These are phyloP conservation scores for Aplysina aerophoba DNA, from an alignment of 37 sponge, comb jelly and placozoan species.

Conservation along the genomic window DNA sequence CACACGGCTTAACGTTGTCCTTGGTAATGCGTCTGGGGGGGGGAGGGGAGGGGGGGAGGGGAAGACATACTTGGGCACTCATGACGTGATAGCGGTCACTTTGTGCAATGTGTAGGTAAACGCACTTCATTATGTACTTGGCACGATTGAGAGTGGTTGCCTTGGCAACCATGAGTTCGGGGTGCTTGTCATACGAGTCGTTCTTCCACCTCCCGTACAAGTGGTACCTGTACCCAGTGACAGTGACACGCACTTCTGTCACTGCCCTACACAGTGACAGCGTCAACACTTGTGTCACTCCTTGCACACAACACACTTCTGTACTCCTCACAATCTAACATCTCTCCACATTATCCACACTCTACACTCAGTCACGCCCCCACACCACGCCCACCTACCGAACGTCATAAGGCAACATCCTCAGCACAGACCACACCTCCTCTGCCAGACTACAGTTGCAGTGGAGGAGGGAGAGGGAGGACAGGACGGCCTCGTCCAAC, in stretches of 20 bases:
- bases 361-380: not conserved
- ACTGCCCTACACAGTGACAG: not conserved
- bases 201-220: slow-evolving; percentile 98
- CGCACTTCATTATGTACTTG: slow-evolving; percentile 92
- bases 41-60: not conserved
- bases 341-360: too few species aligned
- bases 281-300: too few species aligned
- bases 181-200: slow-evolving; percentile 68
- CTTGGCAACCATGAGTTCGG: slow-evolving; percentile 73
- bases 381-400: slow-evolving; percentile 49
- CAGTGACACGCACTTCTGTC: not conserved
- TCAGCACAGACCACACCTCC: slow-evolving; percentile 91
- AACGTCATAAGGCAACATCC: slow-evolving; percentile 79
- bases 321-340: not conserved
- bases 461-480: slow-evolving; percentile 84
- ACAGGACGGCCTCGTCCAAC: slow-evolving; percentile 79
- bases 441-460: slow-evolving; percentile 95
- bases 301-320: not conserved
- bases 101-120: not conserved
- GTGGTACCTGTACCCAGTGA: slow-evolving; percentile 62
- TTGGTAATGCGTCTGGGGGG: slow-evolving; percentile 87
- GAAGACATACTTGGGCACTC: not conserved
- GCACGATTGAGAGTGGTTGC: slow-evolving; percentile 73
- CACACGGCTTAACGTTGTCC: slow-evolving; percentile 97
- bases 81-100: too few species aligned